Percentiles rank a stretch among this genome's conserved stretches.
Conservation (phyloP, 2,888 invertebrate species). For the Volucella inanis region DNA sequence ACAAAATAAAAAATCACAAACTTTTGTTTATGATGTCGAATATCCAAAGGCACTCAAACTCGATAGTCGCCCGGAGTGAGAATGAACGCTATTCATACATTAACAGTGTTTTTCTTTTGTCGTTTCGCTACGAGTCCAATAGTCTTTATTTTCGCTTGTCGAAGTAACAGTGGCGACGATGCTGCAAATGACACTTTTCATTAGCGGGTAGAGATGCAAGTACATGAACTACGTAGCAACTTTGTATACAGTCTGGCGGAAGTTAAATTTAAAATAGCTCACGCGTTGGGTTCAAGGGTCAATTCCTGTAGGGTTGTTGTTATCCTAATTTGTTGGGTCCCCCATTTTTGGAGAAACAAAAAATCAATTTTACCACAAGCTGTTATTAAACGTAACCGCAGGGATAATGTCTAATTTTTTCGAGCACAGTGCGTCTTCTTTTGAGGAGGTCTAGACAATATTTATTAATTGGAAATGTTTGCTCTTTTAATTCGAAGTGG, state of each 20-base stretch:
- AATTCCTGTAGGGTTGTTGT: background rate
- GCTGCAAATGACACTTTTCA: slow-evolving; percentile 22
- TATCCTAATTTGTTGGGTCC: background rate
- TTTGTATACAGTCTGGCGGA: slow-evolving; percentile 24
- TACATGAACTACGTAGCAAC: background rate
- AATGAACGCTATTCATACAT: background rate
- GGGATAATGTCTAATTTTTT: background rate
- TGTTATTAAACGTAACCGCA: slow-evolving; percentile 27
- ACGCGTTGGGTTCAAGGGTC: background rate
- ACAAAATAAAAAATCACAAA: no score
- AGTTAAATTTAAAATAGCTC: slow-evolving; percentile 33
- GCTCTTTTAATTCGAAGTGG: slow-evolving; percentile 46
- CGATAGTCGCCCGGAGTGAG: background rate
- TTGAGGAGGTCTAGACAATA: slow-evolving; percentile 47
- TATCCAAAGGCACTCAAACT: background rate
- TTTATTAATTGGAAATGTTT: slow-evolving; percentile 62
- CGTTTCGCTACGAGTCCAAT: background rate
- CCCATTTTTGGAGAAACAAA: background rate
- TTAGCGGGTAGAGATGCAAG: background rate
- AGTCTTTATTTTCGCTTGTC: slow-evolving; percentile 27
- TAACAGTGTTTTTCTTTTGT: slow-evolving; percentile 1
- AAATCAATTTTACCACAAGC: slow-evolving; percentile 12
- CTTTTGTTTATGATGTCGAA: slow-evolving; percentile 5
- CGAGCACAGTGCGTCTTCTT: background rate
- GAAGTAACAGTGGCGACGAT: background rate